Evolutionary conservation across 2,797 vertebrate genomes (phyloP).

Genomic region (Labeo calbasu): DNA sequence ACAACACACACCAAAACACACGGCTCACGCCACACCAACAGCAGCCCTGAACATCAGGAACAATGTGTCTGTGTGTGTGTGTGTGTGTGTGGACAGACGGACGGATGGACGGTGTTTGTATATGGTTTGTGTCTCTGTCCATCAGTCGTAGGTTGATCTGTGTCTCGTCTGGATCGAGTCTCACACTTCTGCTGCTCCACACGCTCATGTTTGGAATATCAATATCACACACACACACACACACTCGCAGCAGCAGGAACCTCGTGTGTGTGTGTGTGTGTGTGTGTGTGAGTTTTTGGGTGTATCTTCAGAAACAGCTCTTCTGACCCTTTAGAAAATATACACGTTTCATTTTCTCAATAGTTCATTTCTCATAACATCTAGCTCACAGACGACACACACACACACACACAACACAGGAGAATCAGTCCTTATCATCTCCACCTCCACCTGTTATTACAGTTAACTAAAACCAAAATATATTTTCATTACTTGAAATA

Average conservation of each 20-base stretch:
- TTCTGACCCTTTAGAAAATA: background rate
- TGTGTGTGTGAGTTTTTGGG: background rate
- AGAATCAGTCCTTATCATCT: too few species aligned
- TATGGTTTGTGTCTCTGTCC: background rate
- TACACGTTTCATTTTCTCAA: too few species aligned
- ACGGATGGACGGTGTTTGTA: background rate
- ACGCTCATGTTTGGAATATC: constrained; percentile 5
- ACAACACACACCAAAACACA: background rate
- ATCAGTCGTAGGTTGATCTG: background rate
- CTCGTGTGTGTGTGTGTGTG: background rate
- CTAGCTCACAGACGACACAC: background rate
- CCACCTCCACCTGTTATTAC: too few species aligned
- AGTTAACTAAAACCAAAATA: too few species aligned
- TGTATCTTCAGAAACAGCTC: background rate
- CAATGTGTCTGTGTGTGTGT: background rate
- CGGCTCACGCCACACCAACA: background rate
- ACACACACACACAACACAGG: too few species aligned
- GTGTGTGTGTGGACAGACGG: background rate
- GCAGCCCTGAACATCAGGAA: background rate
- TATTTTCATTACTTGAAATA: too few species aligned
- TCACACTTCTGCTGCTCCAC: background rate
- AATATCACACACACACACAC: background rate
- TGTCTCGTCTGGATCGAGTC: background rate
- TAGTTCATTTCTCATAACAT: background rate
- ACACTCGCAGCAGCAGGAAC: background rate